These are phyloP conservation scores for Mormyrus hasselquistii DNA, from an alignment of 2,797 vertebrate genomes.

Conservation along the genomic window DNA sequence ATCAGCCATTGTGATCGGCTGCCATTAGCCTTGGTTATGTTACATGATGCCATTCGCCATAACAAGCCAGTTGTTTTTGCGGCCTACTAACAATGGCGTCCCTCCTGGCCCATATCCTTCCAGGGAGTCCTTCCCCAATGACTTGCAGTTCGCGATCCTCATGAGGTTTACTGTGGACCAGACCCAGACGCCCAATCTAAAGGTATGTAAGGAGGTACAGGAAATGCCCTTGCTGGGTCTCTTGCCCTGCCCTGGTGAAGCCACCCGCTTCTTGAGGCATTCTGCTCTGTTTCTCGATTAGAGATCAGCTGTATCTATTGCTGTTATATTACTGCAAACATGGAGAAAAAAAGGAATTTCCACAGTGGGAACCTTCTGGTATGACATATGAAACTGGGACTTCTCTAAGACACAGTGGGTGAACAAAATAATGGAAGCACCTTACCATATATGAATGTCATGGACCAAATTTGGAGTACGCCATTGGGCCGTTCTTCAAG, in stretches of 20 bases:
- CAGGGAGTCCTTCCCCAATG: slow-evolving; percentile 94
- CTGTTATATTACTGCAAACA: background rate
- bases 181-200: slow-evolving; percentile 93
- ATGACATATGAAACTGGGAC: no score
- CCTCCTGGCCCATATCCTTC: slow-evolving; percentile 29
- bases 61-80: background rate
- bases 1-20: background rate
- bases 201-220: slow-evolving; percentile 58
- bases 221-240: background rate
- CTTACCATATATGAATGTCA: background rate
- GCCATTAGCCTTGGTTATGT: background rate
- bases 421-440: background rate
- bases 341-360: background rate
- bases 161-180: slow-evolving; percentile 99
- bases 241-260: background rate
- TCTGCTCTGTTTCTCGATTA: background rate
- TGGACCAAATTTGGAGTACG: background rate
- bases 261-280: background rate
- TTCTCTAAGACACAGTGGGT: background rate
- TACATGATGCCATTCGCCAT: background rate
- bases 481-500: background rate
- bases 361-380: background rate
- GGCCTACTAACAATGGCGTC: background rate
- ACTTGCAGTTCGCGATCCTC: slow-evolving; percentile 94
- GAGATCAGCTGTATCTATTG: background rate